These are phyloP conservation scores for Subacronicta megacephala DNA, from an alignment of 2,888 invertebrate species.

Conservation along the genomic window DNA sequence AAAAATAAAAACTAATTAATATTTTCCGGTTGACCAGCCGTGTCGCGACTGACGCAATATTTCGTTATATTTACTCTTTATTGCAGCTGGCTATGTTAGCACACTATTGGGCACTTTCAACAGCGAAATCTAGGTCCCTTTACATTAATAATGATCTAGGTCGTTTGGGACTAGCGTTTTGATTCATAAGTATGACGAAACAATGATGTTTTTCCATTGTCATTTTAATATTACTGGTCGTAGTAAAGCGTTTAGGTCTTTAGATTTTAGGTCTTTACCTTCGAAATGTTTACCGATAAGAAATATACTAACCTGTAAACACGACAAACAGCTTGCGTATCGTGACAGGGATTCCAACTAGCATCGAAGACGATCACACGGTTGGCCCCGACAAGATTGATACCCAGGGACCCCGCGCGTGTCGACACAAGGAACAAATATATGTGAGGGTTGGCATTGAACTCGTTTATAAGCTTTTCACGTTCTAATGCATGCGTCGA, in stretches of 20 bases:
- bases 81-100: background rate
- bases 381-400: constrained; percentile 99
- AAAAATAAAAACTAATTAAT: constrained; percentile 1
- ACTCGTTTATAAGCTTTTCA: constrained; percentile 98
- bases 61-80: background rate
- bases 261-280: no score
- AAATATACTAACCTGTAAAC: constrained; percentile 91
- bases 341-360: constrained; percentile 99
- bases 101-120: background rate
- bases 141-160: background rate
- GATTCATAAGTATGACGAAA: background rate
- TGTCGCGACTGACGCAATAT: background rate
- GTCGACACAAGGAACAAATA: constrained; percentile 98
- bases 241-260: no score
- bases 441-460: constrained; percentile 96
- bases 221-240: no score
- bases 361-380: constrained; percentile 99
- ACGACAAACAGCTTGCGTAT: constrained; percentile 98
- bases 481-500: constrained; percentile 98
- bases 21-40: background rate
- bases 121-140: background rate
- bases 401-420: constrained; percentile 98
- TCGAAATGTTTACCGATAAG: no score
- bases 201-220: background rate
- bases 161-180: background rate